Percentiles rank a stretch among this genome's conserved stretches.
phyloP scores from a whole-genome alignment of 1,140 invertebrate genomes.

The Neotoxoptera formosana region DNA sequence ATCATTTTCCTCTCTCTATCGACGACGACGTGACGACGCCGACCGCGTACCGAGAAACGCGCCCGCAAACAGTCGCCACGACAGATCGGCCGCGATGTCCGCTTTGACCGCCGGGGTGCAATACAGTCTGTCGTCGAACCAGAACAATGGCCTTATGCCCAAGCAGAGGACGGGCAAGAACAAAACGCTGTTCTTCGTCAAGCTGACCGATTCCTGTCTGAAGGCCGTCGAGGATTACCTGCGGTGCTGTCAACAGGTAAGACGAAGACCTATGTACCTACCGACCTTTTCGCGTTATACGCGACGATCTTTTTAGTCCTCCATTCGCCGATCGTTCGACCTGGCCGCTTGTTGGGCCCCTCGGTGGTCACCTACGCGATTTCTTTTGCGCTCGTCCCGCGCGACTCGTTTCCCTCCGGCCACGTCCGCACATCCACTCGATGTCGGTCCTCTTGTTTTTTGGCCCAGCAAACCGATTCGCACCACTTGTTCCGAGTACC shows the following conservation, averaged over 20 bases:
- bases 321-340: too few species aligned
- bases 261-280: not conserved
- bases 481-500: not conserved
- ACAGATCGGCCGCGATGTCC: conserved; percentile 42
- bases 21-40: not conserved
- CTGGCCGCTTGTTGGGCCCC: not conserved
- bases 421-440: conserved; percentile 30
- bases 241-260: conserved; percentile 54
- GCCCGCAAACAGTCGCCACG: conserved; percentile 28
- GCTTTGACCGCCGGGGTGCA: conserved; percentile 53
- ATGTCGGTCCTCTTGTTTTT: not conserved
- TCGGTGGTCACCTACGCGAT: not conserved
- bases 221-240: conserved; percentile 57
- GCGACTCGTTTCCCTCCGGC: conserved; percentile 22
- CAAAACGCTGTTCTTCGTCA: conserved; percentile 58
- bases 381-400: not conserved
- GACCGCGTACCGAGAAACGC: not conserved
- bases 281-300: not conserved
- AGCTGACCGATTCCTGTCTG: conserved; percentile 57
- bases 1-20: conserved; percentile 6
- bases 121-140: conserved; percentile 55
- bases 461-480: not conserved
- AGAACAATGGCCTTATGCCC: conserved; percentile 57
- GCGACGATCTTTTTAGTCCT: not conserved
- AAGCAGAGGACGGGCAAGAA: conserved; percentile 51